Percentiles rank a stretch among this genome's conserved stretches.
phyloP scores from a whole-genome alignment of 2,888 invertebrate species.

The Belgica antarctica region DNA sequence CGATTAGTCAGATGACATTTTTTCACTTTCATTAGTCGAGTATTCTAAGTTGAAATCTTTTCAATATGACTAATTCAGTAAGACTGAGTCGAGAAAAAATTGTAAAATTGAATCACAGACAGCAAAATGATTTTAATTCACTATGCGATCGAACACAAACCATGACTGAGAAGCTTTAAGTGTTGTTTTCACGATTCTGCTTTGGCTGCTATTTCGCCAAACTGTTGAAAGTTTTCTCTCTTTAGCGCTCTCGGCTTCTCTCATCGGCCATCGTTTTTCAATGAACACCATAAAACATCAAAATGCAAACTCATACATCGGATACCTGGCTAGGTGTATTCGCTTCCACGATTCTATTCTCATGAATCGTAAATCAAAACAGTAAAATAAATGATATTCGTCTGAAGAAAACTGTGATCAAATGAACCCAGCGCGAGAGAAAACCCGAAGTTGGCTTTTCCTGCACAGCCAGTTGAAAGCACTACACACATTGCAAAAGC shows the following conservation, averaged over 20 bases:
- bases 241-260: slow-evolving; percentile 1
- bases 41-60: slow-evolving; percentile 6
- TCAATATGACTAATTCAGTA: slow-evolving; percentile 19
- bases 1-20: slow-evolving; percentile 12
- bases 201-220: slow-evolving; percentile 26
- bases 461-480: slow-evolving; percentile 29
- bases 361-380: slow-evolving; percentile 27
- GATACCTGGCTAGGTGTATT: background rate
- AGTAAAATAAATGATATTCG: background rate
- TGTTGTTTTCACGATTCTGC: background rate
- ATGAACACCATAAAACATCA: too few species aligned
- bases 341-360: background rate
- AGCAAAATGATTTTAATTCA: slow-evolving; percentile 21
- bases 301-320: slow-evolving; percentile 15
- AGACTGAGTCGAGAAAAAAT: background rate
- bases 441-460: background rate
- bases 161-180: slow-evolving; percentile 23
- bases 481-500: slow-evolving; percentile 2
- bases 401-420: background rate
- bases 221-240: slow-evolving; percentile 27
- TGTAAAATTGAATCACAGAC: slow-evolving; percentile 17
- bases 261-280: background rate
- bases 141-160: slow-evolving; percentile 25
- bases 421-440: background rate
- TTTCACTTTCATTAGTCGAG: background rate